These are phyloP conservation scores for Synergus gifuensis DNA, from an alignment of 2,888 invertebrate genomes.

Conservation along the genomic window DNA sequence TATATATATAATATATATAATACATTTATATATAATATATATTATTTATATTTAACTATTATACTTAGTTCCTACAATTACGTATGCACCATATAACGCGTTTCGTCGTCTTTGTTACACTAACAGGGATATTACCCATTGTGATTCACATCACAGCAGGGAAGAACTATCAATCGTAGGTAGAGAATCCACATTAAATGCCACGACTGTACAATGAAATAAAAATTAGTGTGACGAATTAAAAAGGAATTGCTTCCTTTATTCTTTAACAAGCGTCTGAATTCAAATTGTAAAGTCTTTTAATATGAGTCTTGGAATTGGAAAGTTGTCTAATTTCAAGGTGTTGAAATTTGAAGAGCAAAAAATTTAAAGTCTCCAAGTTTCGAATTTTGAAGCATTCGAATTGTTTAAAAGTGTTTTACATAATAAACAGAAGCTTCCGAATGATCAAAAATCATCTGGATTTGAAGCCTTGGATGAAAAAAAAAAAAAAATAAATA, in stretches of 20 bases:
- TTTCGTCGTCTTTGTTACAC: slow-evolving; percentile 7
- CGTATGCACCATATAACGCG: slow-evolving; percentile 8
- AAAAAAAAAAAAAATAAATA: neutral
- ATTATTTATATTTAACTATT: slow-evolving; percentile 36
- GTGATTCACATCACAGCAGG: slow-evolving; percentile 30
- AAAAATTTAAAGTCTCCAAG: neutral
- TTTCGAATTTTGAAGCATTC: neutral
- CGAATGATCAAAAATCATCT: neutral
- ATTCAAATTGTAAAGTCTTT: neutral
- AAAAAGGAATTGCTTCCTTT: slow-evolving; percentile 41
- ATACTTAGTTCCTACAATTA: slow-evolving; percentile 42
- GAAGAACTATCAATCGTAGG: slow-evolving; percentile 49
- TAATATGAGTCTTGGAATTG: neutral
- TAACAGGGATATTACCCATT: slow-evolving; percentile 9
- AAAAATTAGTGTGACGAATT: slow-evolving; percentile 41
- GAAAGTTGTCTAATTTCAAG: neutral
- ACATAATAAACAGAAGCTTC: neutral
- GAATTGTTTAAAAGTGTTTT: neutral
- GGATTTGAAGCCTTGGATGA: neutral
- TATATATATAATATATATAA: neutral
- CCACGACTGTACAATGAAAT: slow-evolving; percentile 49
- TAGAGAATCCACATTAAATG: slow-evolving; percentile 50
- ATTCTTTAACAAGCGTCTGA: slow-evolving; percentile 7
- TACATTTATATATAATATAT: neutral
- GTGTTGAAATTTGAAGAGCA: neutral